Percentiles rank a stretch among this genome's conserved stretches.
phyloP scores from a whole-genome alignment of 2,113 vertebrate species.

The Callithrix jacchus region DNA sequence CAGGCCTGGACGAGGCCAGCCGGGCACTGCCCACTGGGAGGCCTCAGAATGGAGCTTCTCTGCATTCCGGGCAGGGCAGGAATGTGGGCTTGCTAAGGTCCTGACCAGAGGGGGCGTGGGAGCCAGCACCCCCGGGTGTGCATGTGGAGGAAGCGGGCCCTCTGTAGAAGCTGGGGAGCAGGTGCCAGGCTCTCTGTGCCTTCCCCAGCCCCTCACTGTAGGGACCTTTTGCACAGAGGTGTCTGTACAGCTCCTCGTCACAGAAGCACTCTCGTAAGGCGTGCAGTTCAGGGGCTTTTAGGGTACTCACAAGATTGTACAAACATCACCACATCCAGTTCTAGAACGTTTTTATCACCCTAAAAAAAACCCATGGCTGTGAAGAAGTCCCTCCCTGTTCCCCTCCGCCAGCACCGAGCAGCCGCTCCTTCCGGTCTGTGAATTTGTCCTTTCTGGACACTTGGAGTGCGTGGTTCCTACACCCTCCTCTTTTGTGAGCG shows the following conservation, averaged over 20 bases:
- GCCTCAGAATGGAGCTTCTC: neutral
- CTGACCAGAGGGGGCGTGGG: fast-evolving
- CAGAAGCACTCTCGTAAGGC: neutral
- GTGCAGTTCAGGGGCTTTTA: neutral
- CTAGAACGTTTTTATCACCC: neutral
- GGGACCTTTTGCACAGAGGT: neutral
- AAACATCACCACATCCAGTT: too few relatives aligned
- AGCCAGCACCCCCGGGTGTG: neutral
- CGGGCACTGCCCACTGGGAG: neutral
- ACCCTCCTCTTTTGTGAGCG: neutral
- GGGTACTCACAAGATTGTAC: neutral
- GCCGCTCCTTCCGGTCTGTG: neutral
- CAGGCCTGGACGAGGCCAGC: neutral
- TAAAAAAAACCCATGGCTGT: neutral
- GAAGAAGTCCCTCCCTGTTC: neutral
- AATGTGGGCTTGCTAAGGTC: neutral
- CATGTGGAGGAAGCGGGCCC: neutral
- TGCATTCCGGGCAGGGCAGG: fast-evolving
- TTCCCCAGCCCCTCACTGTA: neutral
- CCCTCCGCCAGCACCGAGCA: neutral
- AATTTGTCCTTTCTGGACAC: neutral
- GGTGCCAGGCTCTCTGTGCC: neutral
- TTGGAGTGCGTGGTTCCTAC: neutral
- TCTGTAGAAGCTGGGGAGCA: neutral
- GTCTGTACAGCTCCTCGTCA: neutral